Conservation (phyloP, 1,140 invertebrate genomes). For the Goniozus legneri region DNA sequence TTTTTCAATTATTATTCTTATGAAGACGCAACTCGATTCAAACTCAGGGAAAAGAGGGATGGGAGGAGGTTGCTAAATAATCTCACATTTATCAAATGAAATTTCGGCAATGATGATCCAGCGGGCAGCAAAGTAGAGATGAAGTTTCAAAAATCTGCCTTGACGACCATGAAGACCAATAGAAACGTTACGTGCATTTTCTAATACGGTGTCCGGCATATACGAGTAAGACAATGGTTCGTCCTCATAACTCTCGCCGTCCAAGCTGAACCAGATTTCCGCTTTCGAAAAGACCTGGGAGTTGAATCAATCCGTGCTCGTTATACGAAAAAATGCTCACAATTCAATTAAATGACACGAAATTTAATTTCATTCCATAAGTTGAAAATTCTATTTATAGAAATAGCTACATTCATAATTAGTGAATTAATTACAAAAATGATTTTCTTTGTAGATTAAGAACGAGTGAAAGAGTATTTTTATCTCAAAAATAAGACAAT, state of each 20-base stretch:
- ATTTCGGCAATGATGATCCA: slow-evolving; percentile 83
- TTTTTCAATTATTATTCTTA: too few species aligned
- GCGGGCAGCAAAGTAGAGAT: slow-evolving; percentile 69
- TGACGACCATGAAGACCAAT: slow-evolving; percentile 64
- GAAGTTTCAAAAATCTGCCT: slow-evolving; percentile 66
- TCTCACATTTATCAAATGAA: slow-evolving; percentile 65
- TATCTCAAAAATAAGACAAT: too few species aligned
- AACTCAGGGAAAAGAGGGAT: too few species aligned
- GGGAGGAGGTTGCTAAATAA: too few species aligned
- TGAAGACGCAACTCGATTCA: too few species aligned
- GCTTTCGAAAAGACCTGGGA: slow-evolving; percentile 68
- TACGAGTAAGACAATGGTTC: slow-evolving; percentile 66
- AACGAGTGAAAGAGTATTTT: too few species aligned
- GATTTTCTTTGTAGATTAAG: too few species aligned
- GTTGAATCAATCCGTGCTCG: background rate
- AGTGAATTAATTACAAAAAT: too few species aligned
- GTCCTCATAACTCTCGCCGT: slow-evolving; percentile 58
- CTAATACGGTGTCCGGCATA: slow-evolving; percentile 68
- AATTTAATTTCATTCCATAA: too few species aligned
- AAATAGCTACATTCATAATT: too few species aligned
- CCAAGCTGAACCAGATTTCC: slow-evolving; percentile 66
- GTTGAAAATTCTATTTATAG: too few species aligned
- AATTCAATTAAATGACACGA: too few species aligned
- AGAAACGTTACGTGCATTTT: slow-evolving; percentile 71
- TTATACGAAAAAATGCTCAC: slow-evolving; percentile 4